These are phyloP conservation scores for Leucoraja erinaceus DNA, from an alignment of 2,113 vertebrate species.

Conservation along the genomic window DNA sequence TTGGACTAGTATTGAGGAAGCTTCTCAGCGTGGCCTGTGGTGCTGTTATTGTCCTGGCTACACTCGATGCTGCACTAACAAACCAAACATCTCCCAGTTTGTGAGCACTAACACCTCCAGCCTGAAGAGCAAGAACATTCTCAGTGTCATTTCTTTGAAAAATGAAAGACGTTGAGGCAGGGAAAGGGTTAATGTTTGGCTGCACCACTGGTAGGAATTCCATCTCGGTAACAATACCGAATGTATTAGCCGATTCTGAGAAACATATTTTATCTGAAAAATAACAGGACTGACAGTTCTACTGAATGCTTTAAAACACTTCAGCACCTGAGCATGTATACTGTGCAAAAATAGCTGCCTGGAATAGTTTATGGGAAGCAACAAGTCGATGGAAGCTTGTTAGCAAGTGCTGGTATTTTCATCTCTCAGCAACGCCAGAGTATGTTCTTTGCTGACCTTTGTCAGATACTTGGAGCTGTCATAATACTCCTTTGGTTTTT, in stretches of 20 bases:
- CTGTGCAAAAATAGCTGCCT: constrained; percentile 33
- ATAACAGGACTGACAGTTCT: constrained; percentile 28
- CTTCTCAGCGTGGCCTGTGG: too few species aligned
- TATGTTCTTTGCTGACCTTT: background rate
- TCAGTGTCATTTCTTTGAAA: background rate
- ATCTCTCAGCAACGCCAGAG: too few species aligned
- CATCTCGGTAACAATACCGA: background rate
- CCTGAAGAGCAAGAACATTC: background rate
- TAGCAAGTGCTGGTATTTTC: constrained; percentile 9
- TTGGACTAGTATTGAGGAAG: background rate
- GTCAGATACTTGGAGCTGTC: constrained; percentile 11
- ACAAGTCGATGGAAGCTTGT: constrained; percentile 15
- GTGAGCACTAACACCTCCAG: background rate
- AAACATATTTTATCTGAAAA: constrained; percentile 36
- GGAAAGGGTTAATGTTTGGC: background rate
- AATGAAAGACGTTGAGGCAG: background rate
- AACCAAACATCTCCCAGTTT: background rate
- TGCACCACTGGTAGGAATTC: background rate
- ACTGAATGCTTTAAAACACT: constrained; percentile 34
- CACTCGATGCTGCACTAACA: background rate
- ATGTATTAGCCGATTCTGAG: constrained; percentile 9
- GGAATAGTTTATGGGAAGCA: constrained; percentile 15
- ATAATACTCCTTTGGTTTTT: background rate
- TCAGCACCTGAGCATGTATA: constrained; percentile 39
- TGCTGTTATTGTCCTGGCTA: background rate